These are phyloP conservation scores for Folsomia manolachei DNA, from an alignment of 2,888 invertebrate species.

Conservation along the genomic window DNA sequence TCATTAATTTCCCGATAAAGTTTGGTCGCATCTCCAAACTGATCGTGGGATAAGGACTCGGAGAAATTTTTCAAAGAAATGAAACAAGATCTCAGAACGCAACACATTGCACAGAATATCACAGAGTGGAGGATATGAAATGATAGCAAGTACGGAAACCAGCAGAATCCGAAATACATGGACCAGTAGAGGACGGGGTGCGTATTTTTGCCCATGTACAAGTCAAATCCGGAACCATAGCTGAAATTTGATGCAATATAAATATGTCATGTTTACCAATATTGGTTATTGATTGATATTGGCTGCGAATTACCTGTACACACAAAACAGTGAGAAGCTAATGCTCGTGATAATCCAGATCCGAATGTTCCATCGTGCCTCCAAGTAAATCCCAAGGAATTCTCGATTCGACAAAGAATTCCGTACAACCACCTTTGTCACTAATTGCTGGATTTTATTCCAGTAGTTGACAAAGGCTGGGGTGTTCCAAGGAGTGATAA, in stretches of 20 bases:
- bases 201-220: slow-evolving; percentile 9
- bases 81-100: slow-evolving; percentile 20
- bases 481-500: slow-evolving; percentile 9
- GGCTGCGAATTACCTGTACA: neutral
- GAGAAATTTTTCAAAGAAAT: slow-evolving; percentile 5
- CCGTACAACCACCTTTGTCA: slow-evolving; percentile 22
- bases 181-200: slow-evolving; percentile 11
- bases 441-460: slow-evolving; percentile 16
- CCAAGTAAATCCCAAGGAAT: slow-evolving; percentile 14
- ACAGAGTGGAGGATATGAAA: slow-evolving; percentile 27
- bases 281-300: too few relatives aligned
- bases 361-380: slow-evolving; percentile 22
- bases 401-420: slow-evolving; percentile 21
- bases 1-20: slow-evolving; percentile 26
- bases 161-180: slow-evolving; percentile 18
- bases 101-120: slow-evolving; percentile 23
- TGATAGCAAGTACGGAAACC: slow-evolving; percentile 20
- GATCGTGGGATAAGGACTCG: neutral
- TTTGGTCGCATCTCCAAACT: slow-evolving; percentile 18
- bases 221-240: slow-evolving; percentile 16
- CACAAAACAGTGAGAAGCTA: neutral
- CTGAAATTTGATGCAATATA: slow-evolving; percentile 17
- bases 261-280: slow-evolving; percentile 8
- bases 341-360: slow-evolving; percentile 21
- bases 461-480: slow-evolving; percentile 8